phyloP scores from a whole-genome alignment of 2,888 invertebrate genomes.

The Athalia circularis region DNA sequence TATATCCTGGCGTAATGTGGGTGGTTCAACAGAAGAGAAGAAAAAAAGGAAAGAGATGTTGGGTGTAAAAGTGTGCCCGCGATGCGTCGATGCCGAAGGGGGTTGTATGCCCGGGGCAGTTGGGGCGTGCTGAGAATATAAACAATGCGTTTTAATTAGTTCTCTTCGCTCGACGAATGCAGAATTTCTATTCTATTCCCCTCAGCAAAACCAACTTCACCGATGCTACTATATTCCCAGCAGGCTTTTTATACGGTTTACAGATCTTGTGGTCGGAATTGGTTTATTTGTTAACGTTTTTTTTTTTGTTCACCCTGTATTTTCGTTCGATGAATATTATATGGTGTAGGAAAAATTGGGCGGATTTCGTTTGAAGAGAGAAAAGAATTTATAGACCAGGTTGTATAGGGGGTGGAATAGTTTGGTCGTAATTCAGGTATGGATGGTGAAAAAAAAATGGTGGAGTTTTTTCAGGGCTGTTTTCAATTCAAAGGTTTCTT shows the following conservation, averaged over 20 bases:
- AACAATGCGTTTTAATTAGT: constrained; percentile 73
- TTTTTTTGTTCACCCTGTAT: neutral
- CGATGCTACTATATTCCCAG: neutral
- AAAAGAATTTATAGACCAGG: no score
- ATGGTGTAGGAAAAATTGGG: neutral
- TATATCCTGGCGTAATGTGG: constrained; percentile 39
- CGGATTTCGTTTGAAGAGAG: no score
- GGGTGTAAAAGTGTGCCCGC: no score
- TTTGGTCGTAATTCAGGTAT: no score
- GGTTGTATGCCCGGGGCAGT: constrained; percentile 46
- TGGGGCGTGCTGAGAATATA: constrained; percentile 67
- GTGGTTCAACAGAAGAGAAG: constrained; percentile 6
- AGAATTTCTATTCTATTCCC: constrained; percentile 50
- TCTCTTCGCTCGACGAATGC: constrained; percentile 62
- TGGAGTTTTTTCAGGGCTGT: no score
- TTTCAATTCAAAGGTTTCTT: no score
- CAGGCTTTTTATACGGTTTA: neutral
- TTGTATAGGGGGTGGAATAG: no score
- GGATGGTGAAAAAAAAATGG: no score
- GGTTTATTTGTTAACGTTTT: neutral
- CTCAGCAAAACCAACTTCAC: neutral
- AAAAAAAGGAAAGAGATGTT: neutral
- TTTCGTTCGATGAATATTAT: neutral
- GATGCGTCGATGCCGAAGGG: neutral
- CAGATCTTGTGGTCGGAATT: neutral